These are phyloP conservation scores for Achlya flavicornis DNA, from an alignment of 2,888 invertebrate genomes.

Conservation along the genomic window DNA sequence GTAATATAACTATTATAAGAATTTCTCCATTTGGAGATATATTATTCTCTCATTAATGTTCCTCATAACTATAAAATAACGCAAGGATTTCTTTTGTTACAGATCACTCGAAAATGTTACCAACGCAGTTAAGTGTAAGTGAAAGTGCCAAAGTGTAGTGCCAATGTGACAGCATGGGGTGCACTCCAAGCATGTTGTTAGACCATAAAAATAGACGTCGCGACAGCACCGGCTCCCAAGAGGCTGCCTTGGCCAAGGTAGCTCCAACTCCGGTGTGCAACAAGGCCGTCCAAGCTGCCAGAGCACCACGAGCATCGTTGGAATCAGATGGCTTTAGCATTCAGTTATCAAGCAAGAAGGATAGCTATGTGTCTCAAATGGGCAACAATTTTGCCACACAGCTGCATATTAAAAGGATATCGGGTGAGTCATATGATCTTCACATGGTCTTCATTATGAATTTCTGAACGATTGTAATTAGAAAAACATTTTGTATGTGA, in stretches of 20 bases:
- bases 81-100: constrained; percentile 51
- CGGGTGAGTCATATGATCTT: constrained; percentile 63
- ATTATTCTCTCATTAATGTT: no score
- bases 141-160: constrained; percentile 77
- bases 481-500: neutral
- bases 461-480: neutral
- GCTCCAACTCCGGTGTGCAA: constrained; percentile 75
- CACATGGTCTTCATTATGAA: neutral
- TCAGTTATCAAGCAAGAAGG: constrained; percentile 78
- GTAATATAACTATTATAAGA: neutral
- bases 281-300: constrained; percentile 74
- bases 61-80: neutral
- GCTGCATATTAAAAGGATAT: constrained; percentile 79
- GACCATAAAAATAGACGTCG: constrained; percentile 84
- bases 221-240: constrained; percentile 80
- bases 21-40: no score
- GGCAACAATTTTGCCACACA: constrained; percentile 81
- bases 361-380: constrained; percentile 82
- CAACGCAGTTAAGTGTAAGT: constrained; percentile 53
- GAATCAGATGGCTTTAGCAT: constrained; percentile 81
- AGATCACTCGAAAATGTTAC: constrained; percentile 55
- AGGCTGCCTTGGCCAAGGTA: constrained; percentile 75
- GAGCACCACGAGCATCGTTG: constrained; percentile 76
- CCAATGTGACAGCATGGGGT: constrained; percentile 81
- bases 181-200: constrained; percentile 85